Evolutionary conservation across 2,888 invertebrate genomes (phyloP).

Genomic region (Abscondita cerata): DNA sequence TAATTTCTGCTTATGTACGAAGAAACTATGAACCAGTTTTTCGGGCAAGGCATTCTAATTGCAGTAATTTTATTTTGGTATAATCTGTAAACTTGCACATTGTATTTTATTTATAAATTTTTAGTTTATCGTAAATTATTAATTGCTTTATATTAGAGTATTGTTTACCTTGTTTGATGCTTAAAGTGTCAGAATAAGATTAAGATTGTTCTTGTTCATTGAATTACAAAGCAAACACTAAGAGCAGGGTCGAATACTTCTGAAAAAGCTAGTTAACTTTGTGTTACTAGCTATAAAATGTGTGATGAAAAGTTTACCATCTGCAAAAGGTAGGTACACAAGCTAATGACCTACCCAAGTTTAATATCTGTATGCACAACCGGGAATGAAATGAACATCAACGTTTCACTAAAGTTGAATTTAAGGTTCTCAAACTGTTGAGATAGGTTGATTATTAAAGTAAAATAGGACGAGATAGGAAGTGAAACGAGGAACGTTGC

Average conservation of each 20-base stretch:
- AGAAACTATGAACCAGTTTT: too few species aligned
- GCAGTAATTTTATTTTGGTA: too few species aligned
- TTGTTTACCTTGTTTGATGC: background rate
- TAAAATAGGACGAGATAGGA: slow-evolving; percentile 22
- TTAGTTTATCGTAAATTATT: too few species aligned
- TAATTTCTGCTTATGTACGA: too few species aligned
- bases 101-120: too few species aligned
- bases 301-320: slow-evolving; percentile 33
- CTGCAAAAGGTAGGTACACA: slow-evolving; percentile 31
- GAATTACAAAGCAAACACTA: slow-evolving; percentile 9
- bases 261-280: slow-evolving; percentile 35
- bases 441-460: slow-evolving; percentile 18
- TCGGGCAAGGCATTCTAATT: too few species aligned
- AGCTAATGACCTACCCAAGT: slow-evolving; percentile 32
- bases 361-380: slow-evolving; percentile 33
- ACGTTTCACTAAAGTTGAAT: slow-evolving; percentile 29
- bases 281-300: slow-evolving; percentile 42
- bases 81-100: too few species aligned
- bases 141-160: too few species aligned
- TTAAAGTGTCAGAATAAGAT: background rate
- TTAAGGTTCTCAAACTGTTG: slow-evolving; percentile 23
- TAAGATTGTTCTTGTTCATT: slow-evolving; percentile 1
- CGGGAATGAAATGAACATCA: slow-evolving; percentile 30
- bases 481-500: slow-evolving; percentile 9
- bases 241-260: slow-evolving; percentile 19